Conservation (phyloP, 2,113 vertebrate species). For the Oostethus manadensis region DNA sequence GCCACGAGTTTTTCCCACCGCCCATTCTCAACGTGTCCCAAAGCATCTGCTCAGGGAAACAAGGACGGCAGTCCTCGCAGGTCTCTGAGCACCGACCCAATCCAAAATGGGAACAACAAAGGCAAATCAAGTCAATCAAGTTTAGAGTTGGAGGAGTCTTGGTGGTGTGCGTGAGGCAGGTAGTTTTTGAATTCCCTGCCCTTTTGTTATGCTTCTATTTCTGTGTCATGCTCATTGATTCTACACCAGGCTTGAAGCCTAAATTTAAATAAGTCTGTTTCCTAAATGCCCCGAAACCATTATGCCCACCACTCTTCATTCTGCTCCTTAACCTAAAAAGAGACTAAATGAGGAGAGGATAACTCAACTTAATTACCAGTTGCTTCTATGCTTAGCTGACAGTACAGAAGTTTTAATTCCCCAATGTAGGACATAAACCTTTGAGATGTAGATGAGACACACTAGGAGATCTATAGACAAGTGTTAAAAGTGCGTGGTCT, state of each 20-base stretch:
- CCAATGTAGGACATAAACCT: too few species aligned
- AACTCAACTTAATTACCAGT: background rate
- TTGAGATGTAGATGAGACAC: too few species aligned
- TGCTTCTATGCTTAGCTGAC: background rate
- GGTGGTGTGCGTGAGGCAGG: too few species aligned
- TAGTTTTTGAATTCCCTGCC: background rate
- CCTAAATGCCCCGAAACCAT: background rate
- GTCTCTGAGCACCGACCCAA: background rate
- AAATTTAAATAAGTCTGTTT: background rate
- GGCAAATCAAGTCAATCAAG: conserved; percentile 4
- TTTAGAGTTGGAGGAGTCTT: conserved; percentile 1
- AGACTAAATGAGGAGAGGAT: background rate
- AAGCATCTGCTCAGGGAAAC: conserved; percentile 1
- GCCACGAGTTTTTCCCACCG: background rate
- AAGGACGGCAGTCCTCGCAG: background rate
- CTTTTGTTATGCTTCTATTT: background rate
- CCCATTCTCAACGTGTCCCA: conserved; percentile 2
- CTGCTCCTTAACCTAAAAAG: background rate
- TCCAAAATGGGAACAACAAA: conserved; percentile 3
- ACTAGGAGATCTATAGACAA: too few species aligned
- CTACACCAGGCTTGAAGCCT: background rate
- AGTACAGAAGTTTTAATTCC: background rate
- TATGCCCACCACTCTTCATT: background rate
- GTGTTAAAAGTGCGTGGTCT: too few species aligned
- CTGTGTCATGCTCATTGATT: background rate